phyloP scores from a whole-genome alignment of 2,797 vertebrate genomes.

The Galaxias olidus region DNA sequence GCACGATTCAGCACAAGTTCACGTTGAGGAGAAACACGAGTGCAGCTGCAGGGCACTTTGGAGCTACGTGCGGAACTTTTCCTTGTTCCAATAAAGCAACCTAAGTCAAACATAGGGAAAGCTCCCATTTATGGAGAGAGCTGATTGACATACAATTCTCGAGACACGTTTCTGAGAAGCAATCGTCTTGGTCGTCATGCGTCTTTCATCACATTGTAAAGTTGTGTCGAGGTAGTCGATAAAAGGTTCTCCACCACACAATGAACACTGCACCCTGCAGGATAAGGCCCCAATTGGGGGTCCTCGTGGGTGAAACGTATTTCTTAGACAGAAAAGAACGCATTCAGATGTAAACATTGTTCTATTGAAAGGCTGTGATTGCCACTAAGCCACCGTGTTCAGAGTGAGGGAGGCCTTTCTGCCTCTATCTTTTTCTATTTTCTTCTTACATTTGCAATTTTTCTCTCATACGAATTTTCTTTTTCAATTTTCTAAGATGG shows the following conservation, averaged over 20 bases:
- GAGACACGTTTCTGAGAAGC: conserved; percentile 12
- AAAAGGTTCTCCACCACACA: conserved; percentile 29
- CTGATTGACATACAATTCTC: conserved; percentile 38
- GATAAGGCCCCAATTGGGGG: too few species aligned
- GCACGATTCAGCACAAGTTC: too few species aligned
- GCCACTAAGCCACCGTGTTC: conserved; percentile 44
- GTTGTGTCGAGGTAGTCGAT: background rate
- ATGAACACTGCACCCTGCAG: conserved; percentile 28
- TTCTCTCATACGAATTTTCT: background rate
- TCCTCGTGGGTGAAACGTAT: background rate
- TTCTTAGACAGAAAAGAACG: conserved; percentile 12
- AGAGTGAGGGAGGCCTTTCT: conserved; percentile 11
- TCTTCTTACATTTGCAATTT: background rate
- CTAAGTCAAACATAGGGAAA: too few species aligned
- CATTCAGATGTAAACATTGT: conserved; percentile 31
- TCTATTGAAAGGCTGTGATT: conserved; percentile 36
- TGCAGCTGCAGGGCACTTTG: too few species aligned
- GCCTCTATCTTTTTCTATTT: conserved; percentile 24
- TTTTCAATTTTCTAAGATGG: too few species aligned
- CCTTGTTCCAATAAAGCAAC: too few species aligned
- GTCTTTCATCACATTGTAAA: background rate
- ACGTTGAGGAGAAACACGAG: too few species aligned
- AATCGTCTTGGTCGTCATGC: conserved; percentile 27
- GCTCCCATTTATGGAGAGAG: too few species aligned
- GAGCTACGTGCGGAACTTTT: too few species aligned